Evolutionary conservation across 2,797 vertebrate species (phyloP), one percentile per base, ranked within the genome.

Genomic region (Clamator glandarius): DNA sequence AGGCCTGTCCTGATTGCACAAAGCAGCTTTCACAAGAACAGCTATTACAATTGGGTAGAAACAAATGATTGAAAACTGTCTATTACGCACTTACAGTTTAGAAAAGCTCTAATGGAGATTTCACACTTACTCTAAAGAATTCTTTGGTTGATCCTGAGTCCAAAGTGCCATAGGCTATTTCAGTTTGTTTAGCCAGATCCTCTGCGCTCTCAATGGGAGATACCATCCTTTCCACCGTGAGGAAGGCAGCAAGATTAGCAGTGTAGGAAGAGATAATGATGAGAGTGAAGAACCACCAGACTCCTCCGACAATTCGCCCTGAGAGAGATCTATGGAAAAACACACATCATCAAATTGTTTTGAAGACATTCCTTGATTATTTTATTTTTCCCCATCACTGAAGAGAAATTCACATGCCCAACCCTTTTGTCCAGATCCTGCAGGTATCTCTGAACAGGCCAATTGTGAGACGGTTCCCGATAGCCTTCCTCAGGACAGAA

Each of bases 211-310:
- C 99, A 96, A 99, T 99, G 76, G 99, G 99, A 89, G 99, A 99
- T 79, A 99, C 99, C 99, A 99, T 99, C 97, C 99, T 99, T 96
- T 99, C 99, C 96, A 99, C 99, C 48, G 99, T 99, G 88, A 99
- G 98, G 98, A 99, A 99, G 97, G 99, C 99, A 98, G 99, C 99
- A 70, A 99, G 98, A 97, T 99, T 99, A 98, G 99, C 99, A 96
- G 99, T 99, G 97, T 99, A 99, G 97, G 99, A 99, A 89, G 99
- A 99, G 98, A 99, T 99, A 97, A 99, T 99, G 98, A 99, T 99
- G 98, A 99, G 99, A 95, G 99, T 99, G 98, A 99, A 99, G 98
- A 99, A 99, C 99, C 99, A 99, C 99, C 99, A 99, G 97, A 99
- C 99, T 67, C 99, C 99, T 97, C 99, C 99, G 3, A 99, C 99